Evolutionary conservation across 64 coral and sea anemone genomes (phyloP), one percentile per base, ranked within the genome.

Genomic region (Montipora capricornis): DNA sequence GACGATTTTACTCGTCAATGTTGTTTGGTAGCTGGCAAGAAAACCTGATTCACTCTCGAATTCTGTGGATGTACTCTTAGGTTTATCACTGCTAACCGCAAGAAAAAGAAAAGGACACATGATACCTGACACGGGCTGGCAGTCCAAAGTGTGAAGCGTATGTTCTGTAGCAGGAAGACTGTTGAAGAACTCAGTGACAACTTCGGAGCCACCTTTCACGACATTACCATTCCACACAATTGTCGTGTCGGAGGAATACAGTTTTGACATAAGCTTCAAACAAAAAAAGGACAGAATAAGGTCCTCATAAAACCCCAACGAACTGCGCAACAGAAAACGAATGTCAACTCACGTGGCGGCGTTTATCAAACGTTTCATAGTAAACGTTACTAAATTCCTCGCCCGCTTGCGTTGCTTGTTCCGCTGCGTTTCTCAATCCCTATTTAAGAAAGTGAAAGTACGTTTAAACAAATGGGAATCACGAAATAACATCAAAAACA

Each of bases 101-200:
- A 44, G 11, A 55, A 7, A 5, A 12, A 2, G 11, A 26, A 8
- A 5, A 10, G 55, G 55, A 10, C 46, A 83, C 16, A 5, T 47
- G 84, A 92, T 91, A 97, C 96, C 96, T 97, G 96, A 88, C 6
- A 97, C 93, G 61, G 96, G 96, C 74, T 97, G 96, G 20, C 96
- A 97, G 71, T 97, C 96, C 37, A 97, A 68, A 0, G 96, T 92
- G 57, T 91, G 74, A 2, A 97, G 77, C 13, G 93, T 97, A 69
- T 97, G 93, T 82, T 97, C 89, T 57, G 89, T 92, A 71, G 96
- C 79, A 59, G 96, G 96, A 44, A 97, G 78, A 52, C 88, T 89
- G 57, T 93, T 95, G 46, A 92, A 91, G 47, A 97, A 97, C 13
- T 97, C 96, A 47, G 71, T 95, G 11, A 97, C 88, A 76, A 92